Evolutionary conservation across 2,797 vertebrate species (phyloP), one percentile per base, ranked within the genome.

Genomic region (Otus scops): DNA sequence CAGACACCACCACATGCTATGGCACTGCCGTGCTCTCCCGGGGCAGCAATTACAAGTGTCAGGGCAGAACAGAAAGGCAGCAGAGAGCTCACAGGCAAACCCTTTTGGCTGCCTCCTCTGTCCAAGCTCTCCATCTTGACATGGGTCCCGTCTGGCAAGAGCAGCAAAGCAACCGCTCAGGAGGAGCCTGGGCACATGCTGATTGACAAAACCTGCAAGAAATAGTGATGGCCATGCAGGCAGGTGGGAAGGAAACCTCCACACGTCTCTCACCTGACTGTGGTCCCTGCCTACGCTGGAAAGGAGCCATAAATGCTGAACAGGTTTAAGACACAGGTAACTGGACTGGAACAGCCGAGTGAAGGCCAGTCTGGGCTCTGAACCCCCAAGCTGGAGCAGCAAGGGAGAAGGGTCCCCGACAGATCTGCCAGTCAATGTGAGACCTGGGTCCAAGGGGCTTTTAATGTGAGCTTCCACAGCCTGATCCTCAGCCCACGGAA

Each of bases 341-440:
- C 10, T 0, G 13, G 39, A 11, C 24, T 64, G 64, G 7, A 27
- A 34, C 16, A 60, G 13, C 30, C 6, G 1, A 47, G 43, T 0
- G 0, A 63, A 76, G 41, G 28, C 23, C 50, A 43, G 21, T 13
- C 0, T 1, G 24, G 41, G 51, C 47, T 79, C 82, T 34, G 54
- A 81, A 28, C 8, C 10, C 23, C n/a, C 59, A n/a, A 1, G 24
- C 43, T 51, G 36, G 24, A 38, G 45, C 2, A 0, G 56, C 0
- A 9, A 78, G 5, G n/a, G 56, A 41, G 41, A 41, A 39, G 23
- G 51, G 27, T 23, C 39, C 60, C 82, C 5, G 0, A 30, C 4
- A 69, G 77, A 57, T 14, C 74, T 13, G 9, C 20, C 75, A 53
- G 57, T 0, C 12, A 59, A 71, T 6, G 17, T 23, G 48, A 74